Conservation (phyloP, 92 coral and sea anemone species). For the Actinernus sp. region DNA sequence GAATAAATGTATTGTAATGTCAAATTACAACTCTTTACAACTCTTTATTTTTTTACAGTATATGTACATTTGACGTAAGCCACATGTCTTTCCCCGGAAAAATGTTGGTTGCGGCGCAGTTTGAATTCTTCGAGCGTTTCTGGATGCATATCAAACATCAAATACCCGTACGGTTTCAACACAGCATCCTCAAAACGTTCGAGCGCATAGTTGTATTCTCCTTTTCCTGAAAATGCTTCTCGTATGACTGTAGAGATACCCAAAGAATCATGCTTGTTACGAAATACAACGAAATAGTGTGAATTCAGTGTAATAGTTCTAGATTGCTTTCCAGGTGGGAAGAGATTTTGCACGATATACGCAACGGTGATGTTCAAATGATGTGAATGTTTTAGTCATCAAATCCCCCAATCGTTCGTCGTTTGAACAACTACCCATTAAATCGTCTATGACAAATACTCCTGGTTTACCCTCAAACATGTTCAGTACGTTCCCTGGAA, state of each 20-base stretch:
- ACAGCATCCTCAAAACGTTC: conserved; percentile 65
- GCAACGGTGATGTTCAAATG: conserved; percentile 24
- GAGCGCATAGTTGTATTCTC: conserved; percentile 31
- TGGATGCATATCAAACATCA: no score
- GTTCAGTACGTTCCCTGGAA: conserved; percentile 29
- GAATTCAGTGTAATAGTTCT: conserved; percentile 24
- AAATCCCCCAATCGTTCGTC: conserved; percentile 32
- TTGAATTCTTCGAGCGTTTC: no score
- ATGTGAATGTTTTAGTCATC: conserved; percentile 32
- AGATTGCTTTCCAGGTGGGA: no score
- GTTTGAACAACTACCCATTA: conserved; percentile 39
- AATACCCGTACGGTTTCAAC: conserved; percentile 38
- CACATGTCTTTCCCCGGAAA: no score
- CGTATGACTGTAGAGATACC: conserved; percentile 35
- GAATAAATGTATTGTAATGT: no score
- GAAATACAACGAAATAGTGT: no score
- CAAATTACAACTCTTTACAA: no score
- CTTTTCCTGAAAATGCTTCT: conserved; percentile 42
- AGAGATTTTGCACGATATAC: conserved; percentile 33
- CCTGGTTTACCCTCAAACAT: no score
- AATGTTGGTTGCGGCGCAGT: no score
- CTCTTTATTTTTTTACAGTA: no score
- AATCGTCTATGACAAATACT: conserved; percentile 40
- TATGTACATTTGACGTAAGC: no score
- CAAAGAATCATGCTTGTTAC: conserved; percentile 40